Evolutionary conservation across 2,797 vertebrate species (phyloP), one percentile per base, ranked within the genome.

Genomic region (Enteromius unitaeniatus): DNA sequence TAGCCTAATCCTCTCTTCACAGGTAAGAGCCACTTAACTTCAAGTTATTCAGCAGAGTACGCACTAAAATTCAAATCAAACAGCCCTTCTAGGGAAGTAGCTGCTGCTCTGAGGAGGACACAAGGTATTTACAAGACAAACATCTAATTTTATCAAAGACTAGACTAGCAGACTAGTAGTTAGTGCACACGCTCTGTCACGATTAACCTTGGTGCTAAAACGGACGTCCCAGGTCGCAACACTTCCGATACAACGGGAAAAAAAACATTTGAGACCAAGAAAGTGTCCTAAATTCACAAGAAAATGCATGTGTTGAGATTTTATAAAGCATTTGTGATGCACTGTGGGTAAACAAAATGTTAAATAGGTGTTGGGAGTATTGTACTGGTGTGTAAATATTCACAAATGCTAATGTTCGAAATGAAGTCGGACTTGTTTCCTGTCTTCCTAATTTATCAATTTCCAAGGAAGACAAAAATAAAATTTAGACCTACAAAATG

Each of bases 11-110:
- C 82, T 83, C 64, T 85, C 79, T 82, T 87, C 80, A 86, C 86
- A 87, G 88, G 86, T 86, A 85, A 85, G 76, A 77, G 70, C 79
- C 86, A 87, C 88, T 88, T 88, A 82, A 81, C 68, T 83, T 78
- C 58, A 82, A 86, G 64, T 49, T 64, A 55, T 76, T 76, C 19
- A n/a, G 45, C 73, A 15, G 17, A 55, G 23, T 21, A 68, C 6
- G 6, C 17, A 67, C n/a, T 65, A 28, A 75, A 40, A 75, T 53
- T 42, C 6, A 11, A 68, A 82, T 31, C n/a, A 17, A 74, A 34
- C 58, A 65, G 45, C 14, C 19, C 34, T 62, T 73, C 51, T 8
- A 69, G n/a, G 19, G 6, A 53, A 49, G 26, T 15, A 73, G 69
- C 28, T 37, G 21, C 55, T 40, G 40, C 21, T 34, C 60, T 47